Percentiles rank a stretch among this genome's conserved stretches.
These are phyloP conservation scores for Abramis brama DNA, from an alignment of 2,113 vertebrate species.

Conservation along the genomic window DNA sequence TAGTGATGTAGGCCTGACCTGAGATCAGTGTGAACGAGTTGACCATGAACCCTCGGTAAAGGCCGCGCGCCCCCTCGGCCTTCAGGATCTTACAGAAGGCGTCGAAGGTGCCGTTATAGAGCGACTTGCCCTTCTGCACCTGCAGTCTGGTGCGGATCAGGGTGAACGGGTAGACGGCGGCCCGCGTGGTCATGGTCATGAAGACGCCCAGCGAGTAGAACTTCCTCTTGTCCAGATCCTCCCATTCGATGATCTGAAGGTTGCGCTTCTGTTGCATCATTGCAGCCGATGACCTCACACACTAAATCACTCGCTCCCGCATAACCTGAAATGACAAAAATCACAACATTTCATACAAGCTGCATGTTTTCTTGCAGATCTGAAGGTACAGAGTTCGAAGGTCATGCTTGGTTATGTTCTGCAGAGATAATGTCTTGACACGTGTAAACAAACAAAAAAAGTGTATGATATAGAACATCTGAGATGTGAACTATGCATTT, in stretches of 20 bases:
- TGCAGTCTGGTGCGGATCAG: conserved; percentile 92
- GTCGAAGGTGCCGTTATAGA: conserved; percentile 90
- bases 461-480: no score
- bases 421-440: neutral
- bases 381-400: conserved; percentile 17
- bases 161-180: conserved; percentile 91
- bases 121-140: conserved; percentile 91
- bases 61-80: conserved; percentile 81
- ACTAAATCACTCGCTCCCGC: conserved; percentile 43
- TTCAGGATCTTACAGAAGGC: conserved; percentile 92
- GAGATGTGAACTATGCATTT: neutral
- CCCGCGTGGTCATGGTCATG: conserved; percentile 93
- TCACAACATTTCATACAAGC: neutral
- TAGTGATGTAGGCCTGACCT: conserved; percentile 94
- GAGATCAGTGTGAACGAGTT: conserved; percentile 93
- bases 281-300: conserved; percentile 32
- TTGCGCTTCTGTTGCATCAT: conserved; percentile 82
- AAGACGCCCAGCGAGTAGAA: conserved; percentile 93
- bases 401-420: neutral
- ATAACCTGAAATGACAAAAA: conserved; percentile 25
- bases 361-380: no score
- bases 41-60: conserved; percentile 94
- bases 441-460: neutral
- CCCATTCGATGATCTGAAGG: conserved; percentile 97
- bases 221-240: conserved; percentile 96